phyloP scores from a whole-genome alignment of 2,888 invertebrate species.

The Zygogramma bicolorata region DNA sequence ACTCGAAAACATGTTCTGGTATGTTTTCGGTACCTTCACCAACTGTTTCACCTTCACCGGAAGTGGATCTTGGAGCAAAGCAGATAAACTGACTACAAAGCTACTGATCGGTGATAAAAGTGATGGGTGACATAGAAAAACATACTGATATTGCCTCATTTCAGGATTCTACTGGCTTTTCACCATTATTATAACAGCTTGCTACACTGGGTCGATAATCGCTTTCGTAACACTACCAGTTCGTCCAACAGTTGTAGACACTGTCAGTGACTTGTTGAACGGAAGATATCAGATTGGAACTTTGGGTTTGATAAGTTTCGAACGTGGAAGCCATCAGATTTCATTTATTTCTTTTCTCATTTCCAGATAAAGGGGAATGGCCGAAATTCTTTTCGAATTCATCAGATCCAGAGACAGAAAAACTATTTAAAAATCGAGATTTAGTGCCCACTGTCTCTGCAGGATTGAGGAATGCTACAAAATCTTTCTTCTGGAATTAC shows the following conservation, averaged over 20 bases:
- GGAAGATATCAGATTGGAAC: slow-evolving; percentile 80
- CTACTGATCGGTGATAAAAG: slow-evolving; percentile 79
- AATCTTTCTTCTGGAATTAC: slow-evolving; percentile 83
- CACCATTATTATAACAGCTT: slow-evolving; percentile 86
- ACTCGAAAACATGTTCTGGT: slow-evolving; percentile 89
- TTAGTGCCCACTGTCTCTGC: slow-evolving; percentile 75
- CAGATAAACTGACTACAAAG: slow-evolving; percentile 77
- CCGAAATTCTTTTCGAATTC: slow-evolving; percentile 79
- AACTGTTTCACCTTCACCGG: slow-evolving; percentile 82
- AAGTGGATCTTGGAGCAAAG: slow-evolving; percentile 78
- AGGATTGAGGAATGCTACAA: slow-evolving; percentile 80
- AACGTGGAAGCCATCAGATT: no score
- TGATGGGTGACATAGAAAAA: not conserved
- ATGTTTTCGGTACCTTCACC: slow-evolving; percentile 87
- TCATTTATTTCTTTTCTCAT: no score
- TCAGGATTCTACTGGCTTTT: slow-evolving; percentile 86
- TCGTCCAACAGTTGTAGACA: slow-evolving; percentile 81
- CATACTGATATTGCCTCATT: slow-evolving; percentile 21
- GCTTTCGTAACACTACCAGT: slow-evolving; percentile 85
- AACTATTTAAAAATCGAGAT: slow-evolving; percentile 76
- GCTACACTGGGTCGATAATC: slow-evolving; percentile 87
- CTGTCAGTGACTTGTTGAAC: slow-evolving; percentile 74
- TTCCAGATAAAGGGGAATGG: slow-evolving; percentile 81
- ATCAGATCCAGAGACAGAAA: slow-evolving; percentile 73
- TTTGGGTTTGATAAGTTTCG: slow-evolving; percentile 76